Evolutionary conservation across 2,888 invertebrate genomes (phyloP), one percentile per base, ranked within the genome.

Genomic region (Drosophila atripex): DNA sequence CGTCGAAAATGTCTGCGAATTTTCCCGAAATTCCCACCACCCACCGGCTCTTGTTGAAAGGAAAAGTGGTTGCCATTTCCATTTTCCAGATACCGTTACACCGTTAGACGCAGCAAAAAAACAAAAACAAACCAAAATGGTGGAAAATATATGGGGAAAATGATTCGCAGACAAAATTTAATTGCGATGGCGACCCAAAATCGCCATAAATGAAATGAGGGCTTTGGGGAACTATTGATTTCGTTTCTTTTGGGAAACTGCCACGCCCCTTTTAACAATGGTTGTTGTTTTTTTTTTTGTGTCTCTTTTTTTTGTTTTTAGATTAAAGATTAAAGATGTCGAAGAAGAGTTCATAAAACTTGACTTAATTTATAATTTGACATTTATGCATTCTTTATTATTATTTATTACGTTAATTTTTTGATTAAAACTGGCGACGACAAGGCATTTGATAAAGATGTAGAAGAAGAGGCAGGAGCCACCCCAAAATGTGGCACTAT

Each of bases 351-450:
- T 53, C 43, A 32, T 74, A 55, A 54, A 59, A 71, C 49, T 73
- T 60, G 55, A 55, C 53, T 49, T 76, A 75, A 76, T 76, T 69
- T 71, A 72, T 78, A 74, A 80, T 78, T 78, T 80, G 80, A 80
- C 80, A 80, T 78, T 80, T 78, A 75, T 78, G 75, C 69, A 71
- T 76, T 74, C 71, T 76, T 82, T 76, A 75, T 76, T 71, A 80
- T 80, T 65, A 82, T 83, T 82, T 80, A 80, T 83, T 71, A 71
- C 65, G 71, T 71, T 78, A 73, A 76, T 83, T 72, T 39, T 76
- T 78, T 75, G 80, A 76, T 79, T 73, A 82, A 77, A 71, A 76
- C 63, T 74, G 60, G 61, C 75, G 56, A 54, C 75, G 53, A 18
- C 71, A 30, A 49, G 18, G 28, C 47, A 25, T 23, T 30, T 23